Evolutionary conservation across 2,888 invertebrate genomes (phyloP).

Genomic region (Fissipunctia ypsillon): DNA sequence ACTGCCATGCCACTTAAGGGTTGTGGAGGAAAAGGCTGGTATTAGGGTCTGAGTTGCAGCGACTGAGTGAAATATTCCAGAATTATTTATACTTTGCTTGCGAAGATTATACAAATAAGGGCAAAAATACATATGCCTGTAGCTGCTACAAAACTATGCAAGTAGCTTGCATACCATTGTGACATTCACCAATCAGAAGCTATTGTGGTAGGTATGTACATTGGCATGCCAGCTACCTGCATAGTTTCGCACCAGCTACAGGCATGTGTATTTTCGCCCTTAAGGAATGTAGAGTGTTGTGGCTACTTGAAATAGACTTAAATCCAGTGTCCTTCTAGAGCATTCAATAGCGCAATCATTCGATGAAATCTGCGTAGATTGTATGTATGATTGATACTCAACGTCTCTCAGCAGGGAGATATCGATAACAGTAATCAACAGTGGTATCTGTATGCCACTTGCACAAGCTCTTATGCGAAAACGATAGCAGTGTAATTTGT

Average conservation of each 20-base stretch:
- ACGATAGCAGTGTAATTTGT: background rate
- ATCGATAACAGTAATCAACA: background rate
- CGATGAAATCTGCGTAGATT: conserved; percentile 20
- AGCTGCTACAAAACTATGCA: too few species aligned
- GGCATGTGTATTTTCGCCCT: too few species aligned
- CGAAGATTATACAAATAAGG: background rate
- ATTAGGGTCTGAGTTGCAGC: conserved; percentile 43
- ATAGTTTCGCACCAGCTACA: too few species aligned
- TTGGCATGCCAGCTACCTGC: too few species aligned
- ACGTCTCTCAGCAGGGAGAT: background rate
- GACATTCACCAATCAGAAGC: too few species aligned
- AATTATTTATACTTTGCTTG: background rate
- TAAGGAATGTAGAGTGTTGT: background rate
- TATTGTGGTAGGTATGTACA: too few species aligned
- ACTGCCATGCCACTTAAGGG: conserved; percentile 75
- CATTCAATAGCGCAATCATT: conserved; percentile 8
- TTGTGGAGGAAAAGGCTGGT: conserved; percentile 68
- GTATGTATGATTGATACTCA: conserved; percentile 23
- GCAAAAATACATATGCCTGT: too few species aligned
- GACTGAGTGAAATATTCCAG: background rate
- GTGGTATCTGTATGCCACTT: background rate
- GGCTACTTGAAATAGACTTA: background rate
- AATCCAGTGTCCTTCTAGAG: background rate
- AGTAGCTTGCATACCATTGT: too few species aligned
- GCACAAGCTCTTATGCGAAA: background rate